phyloP scores from a whole-genome alignment of 2,797 vertebrate genomes.

The Premnoplex brunnescens region DNA sequence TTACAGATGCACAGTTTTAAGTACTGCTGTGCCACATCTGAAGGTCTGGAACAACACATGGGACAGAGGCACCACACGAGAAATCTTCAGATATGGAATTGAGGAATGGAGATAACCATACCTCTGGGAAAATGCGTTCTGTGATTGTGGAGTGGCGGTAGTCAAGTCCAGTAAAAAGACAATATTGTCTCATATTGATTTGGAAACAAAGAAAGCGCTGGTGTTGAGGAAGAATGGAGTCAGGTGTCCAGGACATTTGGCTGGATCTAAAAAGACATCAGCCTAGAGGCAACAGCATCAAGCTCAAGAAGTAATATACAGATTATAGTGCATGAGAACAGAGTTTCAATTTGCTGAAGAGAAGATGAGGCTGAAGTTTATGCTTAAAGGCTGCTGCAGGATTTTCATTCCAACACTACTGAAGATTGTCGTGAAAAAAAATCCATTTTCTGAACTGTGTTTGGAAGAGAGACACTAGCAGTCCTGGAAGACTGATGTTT shows the following conservation, averaged over 20 bases:
- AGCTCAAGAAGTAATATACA: background rate
- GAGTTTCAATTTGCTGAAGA: conserved; percentile 9
- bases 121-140: background rate
- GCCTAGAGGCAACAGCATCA: background rate
- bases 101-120: background rate
- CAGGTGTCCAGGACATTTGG: background rate
- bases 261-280: background rate
- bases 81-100: background rate
- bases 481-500: conserved; percentile 65
- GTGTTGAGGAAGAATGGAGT: background rate
- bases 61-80: background rate
- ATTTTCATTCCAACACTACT: conserved; percentile 29
- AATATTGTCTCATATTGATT: background rate
- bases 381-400: conserved; percentile 23
- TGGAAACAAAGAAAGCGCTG: background rate
- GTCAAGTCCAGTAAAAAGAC: background rate
- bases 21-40: background rate
- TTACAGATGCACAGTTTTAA: background rate
- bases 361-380: conserved; percentile 7
- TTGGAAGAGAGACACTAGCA: conserved; percentile 35
- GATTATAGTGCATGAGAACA: background rate
- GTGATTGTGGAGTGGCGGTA: background rate
- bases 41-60: background rate
- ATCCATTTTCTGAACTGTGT: conserved; percentile 53
- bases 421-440: conserved; percentile 43